Conservation (phyloP, 2,797 vertebrate species). For the Tapirus indicus region DNA sequence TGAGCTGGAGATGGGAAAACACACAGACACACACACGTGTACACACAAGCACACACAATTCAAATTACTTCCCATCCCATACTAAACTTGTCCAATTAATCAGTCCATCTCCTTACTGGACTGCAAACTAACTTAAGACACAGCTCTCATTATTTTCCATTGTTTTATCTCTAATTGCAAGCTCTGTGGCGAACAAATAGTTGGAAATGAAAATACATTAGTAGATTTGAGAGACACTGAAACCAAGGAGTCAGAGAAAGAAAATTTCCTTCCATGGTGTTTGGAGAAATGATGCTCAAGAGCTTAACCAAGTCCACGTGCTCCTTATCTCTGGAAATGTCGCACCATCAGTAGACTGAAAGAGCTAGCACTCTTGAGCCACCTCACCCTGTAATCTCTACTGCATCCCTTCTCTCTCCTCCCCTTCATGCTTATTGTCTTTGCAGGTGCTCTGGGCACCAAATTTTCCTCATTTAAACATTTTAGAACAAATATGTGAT, state of each 20-base stretch:
- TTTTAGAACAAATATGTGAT: background rate
- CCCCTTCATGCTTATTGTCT: background rate
- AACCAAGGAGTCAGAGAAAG: background rate
- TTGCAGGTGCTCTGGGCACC: background rate
- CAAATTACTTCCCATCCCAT: background rate
- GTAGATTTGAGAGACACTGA: background rate
- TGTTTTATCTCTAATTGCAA: background rate
- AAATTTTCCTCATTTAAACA: background rate
- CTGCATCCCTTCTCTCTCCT: background rate
- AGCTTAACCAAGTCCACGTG: rapidly evolving
- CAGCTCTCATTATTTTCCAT: background rate
- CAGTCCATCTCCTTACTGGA: background rate
- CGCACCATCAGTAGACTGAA: background rate
- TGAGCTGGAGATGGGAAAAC: background rate
- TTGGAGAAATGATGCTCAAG: background rate
- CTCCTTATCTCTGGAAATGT: background rate
- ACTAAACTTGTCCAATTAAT: background rate
- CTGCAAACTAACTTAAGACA: background rate
- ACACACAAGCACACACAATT: background rate
- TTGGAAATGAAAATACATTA: background rate
- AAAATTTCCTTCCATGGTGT: background rate
- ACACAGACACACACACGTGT: background rate
- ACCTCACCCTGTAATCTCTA: rapidly evolving
- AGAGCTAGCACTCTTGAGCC: background rate
- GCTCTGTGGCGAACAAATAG: background rate